phyloP scores from a whole-genome alignment of 2,888 invertebrate species.

The Eudasyphora cyanicolor region DNA sequence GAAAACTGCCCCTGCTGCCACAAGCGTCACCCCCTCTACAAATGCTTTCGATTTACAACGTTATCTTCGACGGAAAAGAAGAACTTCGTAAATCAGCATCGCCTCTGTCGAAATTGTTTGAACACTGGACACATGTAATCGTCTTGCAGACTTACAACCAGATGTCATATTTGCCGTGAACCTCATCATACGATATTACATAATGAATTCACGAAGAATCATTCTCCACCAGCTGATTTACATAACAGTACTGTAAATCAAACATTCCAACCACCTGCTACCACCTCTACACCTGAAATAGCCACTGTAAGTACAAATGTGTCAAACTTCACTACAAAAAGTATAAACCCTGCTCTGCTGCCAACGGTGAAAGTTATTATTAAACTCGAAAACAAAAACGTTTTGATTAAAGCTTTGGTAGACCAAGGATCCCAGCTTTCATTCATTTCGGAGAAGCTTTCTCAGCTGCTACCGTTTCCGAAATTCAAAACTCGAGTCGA shows the following conservation, averaged over 20 bases:
- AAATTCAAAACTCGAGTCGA: conserved; percentile 24
- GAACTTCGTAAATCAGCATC: conserved; percentile 13
- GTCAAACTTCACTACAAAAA: neutral
- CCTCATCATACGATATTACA: conserved; percentile 23
- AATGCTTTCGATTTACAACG: conserved; percentile 47
- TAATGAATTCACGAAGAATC: conserved; percentile 11
- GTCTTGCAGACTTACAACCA: conserved; percentile 17
- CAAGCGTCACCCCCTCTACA: conserved; percentile 29
- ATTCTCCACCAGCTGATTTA: neutral
- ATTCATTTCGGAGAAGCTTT: conserved; percentile 34
- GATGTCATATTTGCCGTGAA: conserved; percentile 36
- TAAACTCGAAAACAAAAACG: neutral
- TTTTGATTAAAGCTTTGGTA: conserved; percentile 29
- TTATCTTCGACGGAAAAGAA: conserved; percentile 42
- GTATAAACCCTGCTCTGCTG: conserved; percentile 35
- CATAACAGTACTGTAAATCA: neutral
- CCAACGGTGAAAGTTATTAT: conserved; percentile 36
- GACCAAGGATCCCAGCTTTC: conserved; percentile 47
- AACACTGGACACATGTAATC: conserved; percentile 42
- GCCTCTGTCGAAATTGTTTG: conserved; percentile 39
- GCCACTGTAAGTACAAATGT: conserved; percentile 12
- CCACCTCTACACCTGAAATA: conserved; percentile 17
- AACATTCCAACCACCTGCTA: neutral
- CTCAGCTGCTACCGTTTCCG: conserved; percentile 11
- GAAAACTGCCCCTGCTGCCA: conserved; percentile 11